Base-by-base conservation (phyloP, 2,888 invertebrate genomes). In the Heliconius cydno region DNA sequence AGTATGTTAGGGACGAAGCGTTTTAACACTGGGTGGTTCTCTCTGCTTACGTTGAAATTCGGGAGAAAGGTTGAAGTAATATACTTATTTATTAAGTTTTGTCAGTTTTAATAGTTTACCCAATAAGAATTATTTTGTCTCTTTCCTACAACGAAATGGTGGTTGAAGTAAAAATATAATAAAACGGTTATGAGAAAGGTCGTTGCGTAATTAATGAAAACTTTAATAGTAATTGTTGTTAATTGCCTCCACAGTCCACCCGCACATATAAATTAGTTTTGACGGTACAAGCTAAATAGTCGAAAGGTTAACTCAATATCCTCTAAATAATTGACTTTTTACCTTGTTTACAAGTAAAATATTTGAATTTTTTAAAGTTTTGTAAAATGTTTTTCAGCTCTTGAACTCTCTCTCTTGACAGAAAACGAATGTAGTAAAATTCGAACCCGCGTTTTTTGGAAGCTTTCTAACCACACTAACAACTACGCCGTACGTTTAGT, bases 231-330 rank as follows among this genome's bases (percentile, higher is more conserved):
- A 70, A 81, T 81, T 81, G 77, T 71, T 67, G 28, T 75, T 81
- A 79, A 79, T 78, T 76, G 63, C 65, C 65, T 34, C 74, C 34
- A 34, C 30, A 30, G 30, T 30, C 30, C 38, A 79, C 79, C 77
- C 77, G 79, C 77, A 77, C 34, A 67, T 60, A 15, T 72, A 74
- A 79, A 81, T 81, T 81, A 81, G 60, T 71, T 77, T 72, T 60
- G 79, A 72, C 76, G 79, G 79, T 76, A n/a, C 65, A 41, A 65
- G 60, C 10, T 60, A 77, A 63, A 66, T 77, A 77, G 63, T 25
- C 13, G 38, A 65, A 75, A 75, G 75, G 75, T 65, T 75, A 75
- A 65, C 75, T 65, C 19, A 65, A 65, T 75, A 65, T 75, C 75
- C 75, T 75, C 38, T 63, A 25, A 65, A 25, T 63, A 22, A 34